Evolutionary conservation across 2,888 invertebrate genomes (phyloP).

Genomic region (Parelbella ahira): DNA sequence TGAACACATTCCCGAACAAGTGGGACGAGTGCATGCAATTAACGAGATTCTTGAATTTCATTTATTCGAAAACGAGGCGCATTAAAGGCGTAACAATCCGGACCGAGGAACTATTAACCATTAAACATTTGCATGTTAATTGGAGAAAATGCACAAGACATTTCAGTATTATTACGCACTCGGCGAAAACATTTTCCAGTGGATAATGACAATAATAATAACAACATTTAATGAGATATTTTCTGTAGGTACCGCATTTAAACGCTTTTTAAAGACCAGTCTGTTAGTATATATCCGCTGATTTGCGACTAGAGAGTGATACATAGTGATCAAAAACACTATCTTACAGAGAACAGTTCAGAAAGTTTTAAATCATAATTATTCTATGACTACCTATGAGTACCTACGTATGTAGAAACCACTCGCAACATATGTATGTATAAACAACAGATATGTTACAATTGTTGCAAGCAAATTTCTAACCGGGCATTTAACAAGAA

Average conservation of each 20-base stretch:
- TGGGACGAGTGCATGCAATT: slow-evolving; percentile 1
- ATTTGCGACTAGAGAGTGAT: too few species aligned
- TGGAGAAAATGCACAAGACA: slow-evolving; percentile 10
- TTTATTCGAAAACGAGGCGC: slow-evolving; percentile 5
- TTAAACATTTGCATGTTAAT: slow-evolving; percentile 9
- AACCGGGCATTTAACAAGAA: background rate
- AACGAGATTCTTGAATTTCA: slow-evolving; percentile 7
- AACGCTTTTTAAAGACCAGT: too few species aligned
- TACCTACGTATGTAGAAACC: too few species aligned
- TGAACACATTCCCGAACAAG: background rate
- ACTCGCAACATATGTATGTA: too few species aligned
- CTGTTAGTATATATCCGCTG: too few species aligned
- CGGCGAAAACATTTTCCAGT: background rate
- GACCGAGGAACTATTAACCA: background rate
- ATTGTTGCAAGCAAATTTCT: too few species aligned
- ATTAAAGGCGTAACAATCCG: slow-evolving; percentile 5
- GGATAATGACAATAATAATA: background rate
- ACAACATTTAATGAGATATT: background rate
- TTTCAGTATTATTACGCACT: background rate
- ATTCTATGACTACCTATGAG: too few species aligned
- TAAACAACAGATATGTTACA: too few species aligned
- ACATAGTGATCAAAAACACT: too few species aligned
- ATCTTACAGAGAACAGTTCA: too few species aligned
- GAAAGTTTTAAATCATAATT: too few species aligned
- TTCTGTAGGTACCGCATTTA: too few species aligned